Percentiles rank a stretch among this genome's conserved stretches.
These are phyloP conservation scores for Pseudorhiza aurosa DNA, from an alignment of 30 jellyfish, hydroid and myxozoan species.

Conservation along the genomic window DNA sequence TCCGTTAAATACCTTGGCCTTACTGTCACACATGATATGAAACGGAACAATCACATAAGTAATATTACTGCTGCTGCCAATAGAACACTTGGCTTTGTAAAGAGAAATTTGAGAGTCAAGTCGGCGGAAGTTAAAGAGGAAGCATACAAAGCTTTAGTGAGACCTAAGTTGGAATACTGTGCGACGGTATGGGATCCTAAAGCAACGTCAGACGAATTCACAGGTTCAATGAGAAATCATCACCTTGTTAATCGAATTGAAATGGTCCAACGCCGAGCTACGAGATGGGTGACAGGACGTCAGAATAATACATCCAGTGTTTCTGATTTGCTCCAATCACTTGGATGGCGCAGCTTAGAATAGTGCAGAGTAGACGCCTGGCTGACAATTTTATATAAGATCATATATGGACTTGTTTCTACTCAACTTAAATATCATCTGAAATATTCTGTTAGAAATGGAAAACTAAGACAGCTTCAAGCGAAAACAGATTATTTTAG, in stretches of 20 bases:
- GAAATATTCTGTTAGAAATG: slow-evolving; percentile 20
- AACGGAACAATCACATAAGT: slow-evolving; percentile 20
- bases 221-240: slow-evolving; percentile 39
- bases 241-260: slow-evolving; percentile 22
- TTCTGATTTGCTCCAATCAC: no score
- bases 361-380: no score
- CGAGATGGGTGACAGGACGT: slow-evolving; percentile 35
- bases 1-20: slow-evolving; percentile 11
- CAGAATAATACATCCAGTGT: slow-evolving; percentile 24
- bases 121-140: slow-evolving; percentile 21
- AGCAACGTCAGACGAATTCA: slow-evolving; percentile 27
- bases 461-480: slow-evolving; percentile 14
- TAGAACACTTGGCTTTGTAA: slow-evolving; percentile 26
- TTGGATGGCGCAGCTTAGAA: no score
- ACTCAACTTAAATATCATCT: slow-evolving; percentile 33
- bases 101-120: slow-evolving; percentile 31
- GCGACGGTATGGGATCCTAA: slow-evolving; percentile 30
- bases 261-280: slow-evolving; percentile 21
- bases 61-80: slow-evolving; percentile 35
- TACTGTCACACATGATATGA: slow-evolving; percentile 36
- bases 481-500: slow-evolving; percentile 15
- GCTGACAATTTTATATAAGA: no score
- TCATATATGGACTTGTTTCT: no score
- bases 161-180: slow-evolving; percentile 19
- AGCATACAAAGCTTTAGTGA: slow-evolving; percentile 24